Percentiles rank a stretch among this genome's conserved stretches.
phyloP scores from a whole-genome alignment of 2,797 vertebrate genomes.

The Macropodus opercularis region DNA sequence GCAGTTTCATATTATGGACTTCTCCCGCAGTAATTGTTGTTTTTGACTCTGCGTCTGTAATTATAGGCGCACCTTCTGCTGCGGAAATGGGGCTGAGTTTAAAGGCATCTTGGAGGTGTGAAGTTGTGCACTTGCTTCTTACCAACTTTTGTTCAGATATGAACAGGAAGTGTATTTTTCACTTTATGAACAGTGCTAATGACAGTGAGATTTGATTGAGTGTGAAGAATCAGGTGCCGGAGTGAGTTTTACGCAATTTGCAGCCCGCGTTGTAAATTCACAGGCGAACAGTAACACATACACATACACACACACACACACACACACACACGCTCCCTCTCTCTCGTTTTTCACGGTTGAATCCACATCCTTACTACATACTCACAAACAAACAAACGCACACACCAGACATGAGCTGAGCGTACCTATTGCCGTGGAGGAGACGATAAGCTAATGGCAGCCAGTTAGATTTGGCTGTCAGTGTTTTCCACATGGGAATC shows the following conservation, averaged over 20 bases:
- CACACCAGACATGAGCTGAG: constrained; percentile 48
- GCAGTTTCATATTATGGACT: constrained; percentile 71
- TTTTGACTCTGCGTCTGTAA: constrained; percentile 72
- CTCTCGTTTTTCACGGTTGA: constrained; percentile 7
- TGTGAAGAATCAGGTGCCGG: constrained; percentile 34
- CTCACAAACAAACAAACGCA: constrained; percentile 32
- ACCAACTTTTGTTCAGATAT: constrained; percentile 23
- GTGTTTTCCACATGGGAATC: constrained; percentile 86
- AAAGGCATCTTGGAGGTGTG: constrained; percentile 47
- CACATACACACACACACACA: not conserved
- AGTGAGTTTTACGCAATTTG: constrained; percentile 31
- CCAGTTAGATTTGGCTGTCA: constrained; percentile 84
- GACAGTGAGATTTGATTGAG: constrained; percentile 22
- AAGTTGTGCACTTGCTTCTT: constrained; percentile 36
- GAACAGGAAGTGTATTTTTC: constrained; percentile 16
- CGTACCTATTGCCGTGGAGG: constrained; percentile 72
- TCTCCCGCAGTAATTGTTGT: constrained; percentile 73
- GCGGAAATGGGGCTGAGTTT: constrained; percentile 58
- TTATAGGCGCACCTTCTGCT: constrained; percentile 66
- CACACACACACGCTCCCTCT: constrained; percentile 4
- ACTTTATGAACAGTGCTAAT: constrained; percentile 18
- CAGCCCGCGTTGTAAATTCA: constrained; percentile 26
- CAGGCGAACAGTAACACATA: constrained; percentile 17
- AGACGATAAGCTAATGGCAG: constrained; percentile 79
- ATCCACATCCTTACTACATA: constrained; percentile 13